These are phyloP conservation scores for Eupithecia centaureata DNA, from an alignment of 2,888 invertebrate genomes.

Conservation along the genomic window DNA sequence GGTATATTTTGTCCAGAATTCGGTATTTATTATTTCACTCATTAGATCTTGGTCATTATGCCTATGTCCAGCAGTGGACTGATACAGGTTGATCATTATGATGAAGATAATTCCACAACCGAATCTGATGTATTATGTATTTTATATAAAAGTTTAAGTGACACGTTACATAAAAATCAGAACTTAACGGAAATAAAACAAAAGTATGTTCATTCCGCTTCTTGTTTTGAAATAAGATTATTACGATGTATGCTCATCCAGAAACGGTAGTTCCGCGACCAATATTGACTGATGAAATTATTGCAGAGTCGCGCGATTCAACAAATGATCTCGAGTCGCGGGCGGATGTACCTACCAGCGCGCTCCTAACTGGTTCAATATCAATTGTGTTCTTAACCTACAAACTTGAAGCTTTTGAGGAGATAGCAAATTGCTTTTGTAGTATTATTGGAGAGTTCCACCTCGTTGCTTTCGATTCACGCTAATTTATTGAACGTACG, in stretches of 20 bases:
- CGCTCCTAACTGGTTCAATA: constrained; percentile 31
- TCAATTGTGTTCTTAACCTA: constrained; percentile 36
- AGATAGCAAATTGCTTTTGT: constrained; percentile 33
- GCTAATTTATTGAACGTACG: constrained; percentile 11
- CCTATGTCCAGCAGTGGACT: too few relatives aligned
- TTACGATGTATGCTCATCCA: constrained; percentile 25
- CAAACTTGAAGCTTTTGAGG: constrained; percentile 32
- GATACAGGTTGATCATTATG: too few relatives aligned
- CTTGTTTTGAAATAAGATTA: not conserved
- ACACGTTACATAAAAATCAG: too few relatives aligned
- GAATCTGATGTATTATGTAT: too few relatives aligned
- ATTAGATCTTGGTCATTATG: too few relatives aligned
- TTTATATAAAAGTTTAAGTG: too few relatives aligned
- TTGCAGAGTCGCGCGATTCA: constrained; percentile 34
- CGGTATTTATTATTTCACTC: too few relatives aligned
- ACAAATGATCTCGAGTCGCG: constrained; percentile 33
- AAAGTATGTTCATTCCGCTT: not conserved
- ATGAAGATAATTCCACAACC: too few relatives aligned
- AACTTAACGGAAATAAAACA: too few relatives aligned
- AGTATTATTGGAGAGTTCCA: constrained; percentile 21
- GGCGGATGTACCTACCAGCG: constrained; percentile 8
- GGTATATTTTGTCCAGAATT: too few relatives aligned
- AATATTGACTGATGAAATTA: constrained; percentile 42
- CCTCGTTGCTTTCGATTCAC: constrained; percentile 9
- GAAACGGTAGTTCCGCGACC: constrained; percentile 15